phyloP scores from a whole-genome alignment of 2,797 vertebrate genomes.

The Borostomias antarcticus region DNA sequence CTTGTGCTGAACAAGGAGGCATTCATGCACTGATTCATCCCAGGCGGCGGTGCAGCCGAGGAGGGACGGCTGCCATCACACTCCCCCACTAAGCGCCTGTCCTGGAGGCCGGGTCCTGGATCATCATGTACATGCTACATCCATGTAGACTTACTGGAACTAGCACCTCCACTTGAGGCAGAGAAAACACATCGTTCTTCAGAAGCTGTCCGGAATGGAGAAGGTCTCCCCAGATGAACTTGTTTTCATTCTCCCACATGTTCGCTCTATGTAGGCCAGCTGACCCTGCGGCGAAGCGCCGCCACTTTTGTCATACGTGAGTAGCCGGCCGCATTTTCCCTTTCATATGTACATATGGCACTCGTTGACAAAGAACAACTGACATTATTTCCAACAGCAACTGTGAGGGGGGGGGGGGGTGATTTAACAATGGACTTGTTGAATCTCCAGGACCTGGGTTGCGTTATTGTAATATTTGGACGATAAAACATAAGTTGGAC shows the following conservation, averaged over 20 bases:
- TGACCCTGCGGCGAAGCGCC: slow-evolving; percentile 32
- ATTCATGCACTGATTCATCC: slow-evolving; percentile 76
- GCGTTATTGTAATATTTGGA: neutral
- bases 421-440: neutral
- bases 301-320: slow-evolving; percentile 29
- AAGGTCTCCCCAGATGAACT: slow-evolving; percentile 36
- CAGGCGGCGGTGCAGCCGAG: slow-evolving; percentile 56
- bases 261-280: slow-evolving; percentile 37
- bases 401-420: neutral
- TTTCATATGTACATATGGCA: slow-evolving; percentile 21
- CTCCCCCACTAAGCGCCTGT: slow-evolving; percentile 65
- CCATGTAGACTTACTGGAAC: slow-evolving; percentile 67
- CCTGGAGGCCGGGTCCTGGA: slow-evolving; percentile 55
- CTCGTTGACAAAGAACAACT: slow-evolving; percentile 5
- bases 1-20: slow-evolving; percentile 74
- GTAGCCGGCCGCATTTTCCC: slow-evolving; percentile 36
- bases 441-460: neutral
- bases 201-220: slow-evolving; percentile 23
- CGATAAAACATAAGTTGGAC: too few species aligned
- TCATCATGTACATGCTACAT: slow-evolving; percentile 67
- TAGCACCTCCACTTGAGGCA: slow-evolving; percentile 56
- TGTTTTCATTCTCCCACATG: slow-evolving; percentile 28
- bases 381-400: neutral
- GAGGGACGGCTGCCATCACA: slow-evolving; percentile 72
- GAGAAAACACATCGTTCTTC: slow-evolving; percentile 27